These are phyloP conservation scores for Sparidentex hasta DNA, from an alignment of 2,797 vertebrate genomes.

Conservation along the genomic window DNA sequence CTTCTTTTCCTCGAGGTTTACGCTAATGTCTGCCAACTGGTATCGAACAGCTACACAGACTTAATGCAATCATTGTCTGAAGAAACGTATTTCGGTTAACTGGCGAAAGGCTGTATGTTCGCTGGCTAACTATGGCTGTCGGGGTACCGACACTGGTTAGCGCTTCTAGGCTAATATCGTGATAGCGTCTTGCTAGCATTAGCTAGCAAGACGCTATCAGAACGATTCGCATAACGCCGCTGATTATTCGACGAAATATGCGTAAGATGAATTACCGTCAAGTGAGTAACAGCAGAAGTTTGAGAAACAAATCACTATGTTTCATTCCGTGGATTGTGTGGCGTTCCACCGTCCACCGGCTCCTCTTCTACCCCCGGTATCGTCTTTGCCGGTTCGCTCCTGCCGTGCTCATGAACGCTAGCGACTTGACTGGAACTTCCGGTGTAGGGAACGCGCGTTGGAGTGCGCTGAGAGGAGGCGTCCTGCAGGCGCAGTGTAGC, in stretches of 20 bases:
- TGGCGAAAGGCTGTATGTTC: not conserved
- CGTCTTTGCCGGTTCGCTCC: conserved; percentile 69
- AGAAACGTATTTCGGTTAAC: not conserved
- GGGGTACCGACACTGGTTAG: conserved; percentile 33
- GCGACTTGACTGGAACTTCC: conserved; percentile 60
- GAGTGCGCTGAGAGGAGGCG: too few species aligned
- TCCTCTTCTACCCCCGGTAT: conserved; percentile 42
- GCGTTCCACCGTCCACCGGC: conserved; percentile 43
- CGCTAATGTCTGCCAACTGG: accelerated
- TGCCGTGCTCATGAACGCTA: conserved; percentile 48
- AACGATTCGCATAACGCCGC: not conserved
- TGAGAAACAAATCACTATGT: not conserved
- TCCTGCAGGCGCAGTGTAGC: too few species aligned
- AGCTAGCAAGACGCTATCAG: not conserved
- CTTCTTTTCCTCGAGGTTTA: not conserved
- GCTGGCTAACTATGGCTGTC: conserved; percentile 14
- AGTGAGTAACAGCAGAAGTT: not conserved
- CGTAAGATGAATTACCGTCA: conserved; percentile 25
- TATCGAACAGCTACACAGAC: accelerated
- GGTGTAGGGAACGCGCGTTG: conserved; percentile 54
- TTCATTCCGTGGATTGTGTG: conserved; percentile 41
- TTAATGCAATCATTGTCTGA: accelerated
- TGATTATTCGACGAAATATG: not conserved
- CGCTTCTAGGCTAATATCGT: conserved; percentile 48
- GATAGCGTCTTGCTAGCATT: too few species aligned